Conservation (phyloP, 23 tunicate species). For the Aplidium turbinatum region DNA sequence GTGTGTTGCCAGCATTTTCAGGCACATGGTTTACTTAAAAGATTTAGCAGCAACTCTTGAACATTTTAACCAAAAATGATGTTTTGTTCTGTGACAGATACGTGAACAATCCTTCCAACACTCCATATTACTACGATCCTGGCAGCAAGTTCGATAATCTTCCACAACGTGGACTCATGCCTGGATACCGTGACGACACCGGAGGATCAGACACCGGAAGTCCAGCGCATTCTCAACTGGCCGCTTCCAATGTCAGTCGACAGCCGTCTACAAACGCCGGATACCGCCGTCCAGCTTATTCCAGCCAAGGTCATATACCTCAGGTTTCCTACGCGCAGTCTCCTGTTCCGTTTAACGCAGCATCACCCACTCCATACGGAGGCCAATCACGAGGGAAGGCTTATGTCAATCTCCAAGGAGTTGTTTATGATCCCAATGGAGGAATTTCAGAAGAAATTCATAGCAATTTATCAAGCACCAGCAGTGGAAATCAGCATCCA, state of each 20-base stretch:
- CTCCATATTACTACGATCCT: conserved; percentile 79
- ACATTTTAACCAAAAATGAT: no score
- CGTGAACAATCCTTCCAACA: conserved; percentile 27
- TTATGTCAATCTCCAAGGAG: conserved; percentile 68
- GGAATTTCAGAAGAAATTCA: conserved; percentile 43
- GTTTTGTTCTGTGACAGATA: no score
- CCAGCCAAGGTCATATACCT: conserved; percentile 1
- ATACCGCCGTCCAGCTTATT: conserved; percentile 3
- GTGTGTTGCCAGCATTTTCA: no score
- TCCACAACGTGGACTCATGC: conserved; percentile 2
- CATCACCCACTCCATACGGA: conserved; percentile 28
- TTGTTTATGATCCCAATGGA: conserved; percentile 31
- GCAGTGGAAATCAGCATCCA: conserved; percentile 47
- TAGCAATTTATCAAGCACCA: conserved; percentile 57
- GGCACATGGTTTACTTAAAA: no score
- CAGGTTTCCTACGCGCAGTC: conserved; percentile 34
- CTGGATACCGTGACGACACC: conserved; percentile 34
- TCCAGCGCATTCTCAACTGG: conserved; percentile 24
- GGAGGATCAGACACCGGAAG: conserved; percentile 33
- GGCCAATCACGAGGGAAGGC: conserved; percentile 51
- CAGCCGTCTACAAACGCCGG: conserved; percentile 9
- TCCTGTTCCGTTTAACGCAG: conserved; percentile 24
- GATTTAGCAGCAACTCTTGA: no score
- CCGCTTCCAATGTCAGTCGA: conserved; percentile 35
- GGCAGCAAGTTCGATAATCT: conserved; percentile 49